Percentiles rank a stretch among this genome's conserved stretches.
Conservation (phyloP, 1,140 invertebrate species). For the Polypedilum pembai region DNA sequence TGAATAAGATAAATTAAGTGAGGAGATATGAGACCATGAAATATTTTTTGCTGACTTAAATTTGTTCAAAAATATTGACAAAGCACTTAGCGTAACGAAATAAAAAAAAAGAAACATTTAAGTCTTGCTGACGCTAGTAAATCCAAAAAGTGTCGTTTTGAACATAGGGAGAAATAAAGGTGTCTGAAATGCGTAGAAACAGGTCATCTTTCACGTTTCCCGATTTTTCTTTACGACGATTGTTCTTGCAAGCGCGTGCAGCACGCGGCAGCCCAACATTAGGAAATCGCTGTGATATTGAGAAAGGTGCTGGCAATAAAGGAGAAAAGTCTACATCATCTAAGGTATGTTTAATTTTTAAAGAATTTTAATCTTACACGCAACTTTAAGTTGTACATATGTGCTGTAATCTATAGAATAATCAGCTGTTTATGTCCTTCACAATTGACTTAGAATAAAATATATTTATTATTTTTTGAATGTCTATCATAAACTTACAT, state of each 20-base stretch:
- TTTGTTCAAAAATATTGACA: neutral
- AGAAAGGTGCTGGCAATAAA: constrained; percentile 21
- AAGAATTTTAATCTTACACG: neutral
- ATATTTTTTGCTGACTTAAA: too few relatives aligned
- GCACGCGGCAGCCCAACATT: constrained; percentile 29
- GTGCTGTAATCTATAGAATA: neutral
- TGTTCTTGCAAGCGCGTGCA: constrained; percentile 30
- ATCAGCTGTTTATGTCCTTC: neutral
- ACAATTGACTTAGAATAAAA: neutral
- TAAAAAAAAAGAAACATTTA: neutral
- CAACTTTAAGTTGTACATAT: neutral
- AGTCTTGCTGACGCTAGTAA: neutral
- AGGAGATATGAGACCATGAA: too few relatives aligned
- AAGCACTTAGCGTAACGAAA: neutral
- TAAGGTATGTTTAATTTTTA: neutral
- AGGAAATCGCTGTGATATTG: constrained; percentile 30
- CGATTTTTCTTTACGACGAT: constrained; percentile 30
- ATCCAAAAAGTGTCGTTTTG: neutral
- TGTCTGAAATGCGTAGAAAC: constrained; percentile 4
- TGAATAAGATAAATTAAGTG: too few relatives aligned
- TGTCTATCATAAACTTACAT: too few relatives aligned
- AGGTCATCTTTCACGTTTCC: constrained; percentile 25
- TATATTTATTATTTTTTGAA: neutral
- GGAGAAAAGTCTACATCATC: constrained; percentile 21
- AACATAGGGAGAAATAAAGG: neutral